Percentiles rank a stretch among this genome's conserved stretches.
These are phyloP conservation scores for Silurus aristotelis DNA, from an alignment of 2,797 vertebrate genomes.

Conservation along the genomic window DNA sequence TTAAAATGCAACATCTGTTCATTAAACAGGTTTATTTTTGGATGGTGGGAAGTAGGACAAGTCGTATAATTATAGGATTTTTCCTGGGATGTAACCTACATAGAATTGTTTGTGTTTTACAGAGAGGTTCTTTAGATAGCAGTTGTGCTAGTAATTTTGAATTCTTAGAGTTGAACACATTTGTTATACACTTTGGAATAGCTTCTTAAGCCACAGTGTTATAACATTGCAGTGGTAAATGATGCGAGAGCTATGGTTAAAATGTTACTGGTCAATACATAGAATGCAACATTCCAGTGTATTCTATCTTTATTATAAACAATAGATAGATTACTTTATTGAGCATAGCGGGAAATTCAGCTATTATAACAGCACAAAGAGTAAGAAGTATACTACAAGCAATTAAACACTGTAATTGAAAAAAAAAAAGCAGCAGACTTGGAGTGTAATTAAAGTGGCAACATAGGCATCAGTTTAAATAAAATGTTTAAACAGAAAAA, in stretches of 20 bases:
- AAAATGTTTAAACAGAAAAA: too few species aligned
- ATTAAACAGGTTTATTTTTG: constrained; percentile 67
- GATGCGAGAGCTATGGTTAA: background rate
- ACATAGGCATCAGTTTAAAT: too few species aligned
- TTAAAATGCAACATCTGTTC: constrained; percentile 76
- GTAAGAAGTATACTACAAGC: too few species aligned
- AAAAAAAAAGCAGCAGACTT: too few species aligned
- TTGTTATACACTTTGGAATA: background rate
- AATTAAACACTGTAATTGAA: too few species aligned
- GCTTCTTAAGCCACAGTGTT: background rate
- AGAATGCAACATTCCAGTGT: too few species aligned
- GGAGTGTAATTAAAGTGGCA: too few species aligned
- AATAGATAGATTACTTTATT: too few species aligned
- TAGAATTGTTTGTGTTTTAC: constrained; percentile 39
- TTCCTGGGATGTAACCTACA: constrained; percentile 61
- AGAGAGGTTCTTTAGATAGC: background rate
- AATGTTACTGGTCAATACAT: background rate
- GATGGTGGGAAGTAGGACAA: constrained; percentile 70
- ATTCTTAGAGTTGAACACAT: background rate
- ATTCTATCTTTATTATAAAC: too few species aligned
- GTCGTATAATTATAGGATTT: constrained; percentile 70
- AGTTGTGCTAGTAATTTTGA: background rate
- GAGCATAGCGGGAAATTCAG: too few species aligned
- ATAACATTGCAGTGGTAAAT: background rate
- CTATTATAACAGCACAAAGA: too few species aligned